phyloP scores from a whole-genome alignment of 53 echinoderm and acorn worm species.

The Antedon mediterranea region DNA sequence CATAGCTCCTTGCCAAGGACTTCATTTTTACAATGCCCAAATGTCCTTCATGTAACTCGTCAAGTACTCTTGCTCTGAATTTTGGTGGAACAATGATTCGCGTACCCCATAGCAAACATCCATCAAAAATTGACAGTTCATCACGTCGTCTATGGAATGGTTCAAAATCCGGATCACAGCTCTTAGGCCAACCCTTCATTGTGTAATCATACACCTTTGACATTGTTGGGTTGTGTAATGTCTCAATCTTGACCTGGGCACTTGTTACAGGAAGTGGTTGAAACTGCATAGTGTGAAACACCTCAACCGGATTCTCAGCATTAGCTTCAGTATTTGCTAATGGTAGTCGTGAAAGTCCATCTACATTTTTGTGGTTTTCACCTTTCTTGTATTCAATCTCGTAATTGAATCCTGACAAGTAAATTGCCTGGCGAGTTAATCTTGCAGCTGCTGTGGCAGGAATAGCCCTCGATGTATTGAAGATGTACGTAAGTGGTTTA shows the following conservation, averaged over 20 bases:
- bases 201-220: slow-evolving; percentile 26
- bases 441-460: neutral
- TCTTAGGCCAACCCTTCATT: slow-evolving; percentile 27
- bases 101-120: too few species aligned
- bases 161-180: slow-evolving; percentile 11
- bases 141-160: slow-evolving; percentile 22
- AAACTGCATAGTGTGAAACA: slow-evolving; percentile 12
- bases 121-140: slow-evolving; percentile 26
- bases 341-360: neutral
- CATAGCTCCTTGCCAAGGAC: slow-evolving; percentile 22
- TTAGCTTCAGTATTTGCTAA: neutral
- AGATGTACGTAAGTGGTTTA: neutral
- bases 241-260: slow-evolving; percentile 11
- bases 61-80: slow-evolving; percentile 17
- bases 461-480: neutral
- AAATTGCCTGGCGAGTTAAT: neutral
- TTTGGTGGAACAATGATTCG: too few species aligned
- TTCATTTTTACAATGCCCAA: slow-evolving; percentile 47
- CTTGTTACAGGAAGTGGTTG: slow-evolving; percentile 35
- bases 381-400: neutral
- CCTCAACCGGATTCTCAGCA: slow-evolving; percentile 8
- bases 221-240: slow-evolving; percentile 14
- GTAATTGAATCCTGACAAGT: neutral
- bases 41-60: slow-evolving; percentile 43
- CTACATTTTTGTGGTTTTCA: neutral